Evolutionary conservation across 2,888 invertebrate species (phyloP), one percentile per base, ranked within the genome.

Genomic region (Pollenia amentaria): DNA sequence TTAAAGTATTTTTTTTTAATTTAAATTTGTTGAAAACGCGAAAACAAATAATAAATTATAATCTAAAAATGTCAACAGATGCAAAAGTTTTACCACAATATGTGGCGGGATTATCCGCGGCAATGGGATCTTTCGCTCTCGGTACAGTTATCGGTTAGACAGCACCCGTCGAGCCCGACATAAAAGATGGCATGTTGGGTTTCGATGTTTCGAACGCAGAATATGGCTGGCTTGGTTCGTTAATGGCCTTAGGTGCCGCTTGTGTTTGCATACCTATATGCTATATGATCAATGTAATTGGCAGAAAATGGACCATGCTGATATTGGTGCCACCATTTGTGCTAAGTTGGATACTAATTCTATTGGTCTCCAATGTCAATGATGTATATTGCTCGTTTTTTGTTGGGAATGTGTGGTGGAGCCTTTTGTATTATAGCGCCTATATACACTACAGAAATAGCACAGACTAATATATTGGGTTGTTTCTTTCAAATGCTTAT

Each of bases 381-480:
- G n/a, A n/a, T n/a, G n/a, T n/a, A n/a, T n/a, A n/a, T 80, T 3
- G 92, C 92, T 0, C 91, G 93, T 60, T 92, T 92, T 69, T 90
- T 93, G 14, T 87, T 93, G 65, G 93, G 93, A 84, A 89, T 93
- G 76, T 90, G 93, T 14, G 93, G 93, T 78, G 97, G 97, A 21
- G 96, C 97, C 0, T 96, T 97, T 90, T 97, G 97, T 89, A 95
- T 97, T 40, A 96, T 96, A 0, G 97, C 96, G 0, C 98, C 98
- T 0, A 95, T 98, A 87, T 97, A 97, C 91, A 96, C 96, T 4
- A 96, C 96, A 44, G 99, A 99, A 94, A 97, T 97, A 67, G 95
- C 98, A 0, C 96, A 97, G 89, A 96, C 96, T 88, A 95, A 96
- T 21, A 95, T 96, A 0, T 93, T 98, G 0, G 98, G 98, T 7